phyloP scores from a whole-genome alignment of 2,797 vertebrate genomes.

The Anas flavirostris region DNA sequence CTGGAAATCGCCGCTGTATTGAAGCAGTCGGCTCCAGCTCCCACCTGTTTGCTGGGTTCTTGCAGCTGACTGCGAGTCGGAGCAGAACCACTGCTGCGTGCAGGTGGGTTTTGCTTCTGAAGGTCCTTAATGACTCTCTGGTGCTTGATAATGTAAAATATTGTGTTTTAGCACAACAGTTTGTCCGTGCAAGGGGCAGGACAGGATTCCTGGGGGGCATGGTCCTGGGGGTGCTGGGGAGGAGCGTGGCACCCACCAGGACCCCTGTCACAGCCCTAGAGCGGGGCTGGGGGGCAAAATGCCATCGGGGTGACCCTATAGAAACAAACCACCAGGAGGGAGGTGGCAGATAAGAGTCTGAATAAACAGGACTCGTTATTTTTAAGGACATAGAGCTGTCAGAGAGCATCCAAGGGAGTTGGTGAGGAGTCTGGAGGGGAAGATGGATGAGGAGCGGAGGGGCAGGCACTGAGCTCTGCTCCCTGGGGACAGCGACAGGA shows the following conservation, averaged over 20 bases:
- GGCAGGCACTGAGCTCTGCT: no score
- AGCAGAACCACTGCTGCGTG: fast-evolving
- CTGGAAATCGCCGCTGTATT: background rate
- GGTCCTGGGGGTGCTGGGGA: background rate
- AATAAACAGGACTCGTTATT: fast-evolving
- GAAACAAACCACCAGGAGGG: background rate
- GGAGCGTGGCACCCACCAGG: no score
- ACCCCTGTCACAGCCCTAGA: fast-evolving
- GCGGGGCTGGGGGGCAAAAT: background rate
- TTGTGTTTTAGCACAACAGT: fast-evolving
- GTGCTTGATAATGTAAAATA: background rate
- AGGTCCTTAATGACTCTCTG: fast-evolving
- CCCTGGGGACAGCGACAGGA: no score
- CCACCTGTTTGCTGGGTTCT: background rate
- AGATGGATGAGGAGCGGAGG: background rate
- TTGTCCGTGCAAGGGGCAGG: background rate
- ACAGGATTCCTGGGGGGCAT: fast-evolving
- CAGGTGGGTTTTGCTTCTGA: background rate
- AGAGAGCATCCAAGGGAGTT: background rate
- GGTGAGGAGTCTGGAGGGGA: background rate
- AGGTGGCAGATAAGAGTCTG: fast-evolving
- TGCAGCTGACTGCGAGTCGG: background rate
- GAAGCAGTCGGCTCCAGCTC: background rate
- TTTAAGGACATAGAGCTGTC: background rate
- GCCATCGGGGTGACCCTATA: background rate